Evolutionary conservation across 1,140 invertebrate genomes (phyloP), one percentile per base, ranked within the genome.

Genomic region (Maniola jurtina): DNA sequence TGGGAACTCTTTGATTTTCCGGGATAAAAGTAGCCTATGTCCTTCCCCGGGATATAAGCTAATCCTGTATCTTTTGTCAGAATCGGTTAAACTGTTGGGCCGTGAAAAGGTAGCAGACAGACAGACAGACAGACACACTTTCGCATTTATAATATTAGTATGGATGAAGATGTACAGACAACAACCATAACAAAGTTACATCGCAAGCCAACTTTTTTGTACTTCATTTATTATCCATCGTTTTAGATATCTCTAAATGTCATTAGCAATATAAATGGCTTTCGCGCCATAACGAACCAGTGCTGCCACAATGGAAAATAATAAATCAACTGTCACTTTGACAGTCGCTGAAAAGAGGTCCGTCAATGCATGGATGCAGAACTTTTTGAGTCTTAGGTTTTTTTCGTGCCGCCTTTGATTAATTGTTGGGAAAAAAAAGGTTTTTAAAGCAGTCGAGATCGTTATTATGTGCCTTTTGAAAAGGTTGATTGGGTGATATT

Each of bases 271-370:
- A 75, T 76, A 76, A 78, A 80, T 81, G 77, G 72, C 70, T 68
- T 84, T 81, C 79, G 82, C 81, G 81, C 83, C 83, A 84, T 86
- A 86, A 86, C 80, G 85, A 84, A 84, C 71, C 72, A 80, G 77
- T 80, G 75, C 70, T 84, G 80, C 81, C 79, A 87, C 82, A 88
- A 88, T 83, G 78, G 78, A 75, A 76, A 78, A 83, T 79, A 83
- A 88, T 88, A 88, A 88, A 88, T 88, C 84, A 88, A 68, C 75
- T 81, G 84, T 88, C 86, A 81, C 70, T 84, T 80, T 85, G 84
- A 85, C 83, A 86, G 78, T 77, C 62, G 79, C 76, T 88, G 84
- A 88, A 86, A 85, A 76, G 80, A 85, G 79, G 75, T 75, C 69
- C 80, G 78, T 86, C 85, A 83, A 85, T 88, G 82, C 82, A 80